Evolutionary conservation across 2,888 invertebrate genomes (phyloP).

Genomic region (Scrobipalpa atriplicella): DNA sequence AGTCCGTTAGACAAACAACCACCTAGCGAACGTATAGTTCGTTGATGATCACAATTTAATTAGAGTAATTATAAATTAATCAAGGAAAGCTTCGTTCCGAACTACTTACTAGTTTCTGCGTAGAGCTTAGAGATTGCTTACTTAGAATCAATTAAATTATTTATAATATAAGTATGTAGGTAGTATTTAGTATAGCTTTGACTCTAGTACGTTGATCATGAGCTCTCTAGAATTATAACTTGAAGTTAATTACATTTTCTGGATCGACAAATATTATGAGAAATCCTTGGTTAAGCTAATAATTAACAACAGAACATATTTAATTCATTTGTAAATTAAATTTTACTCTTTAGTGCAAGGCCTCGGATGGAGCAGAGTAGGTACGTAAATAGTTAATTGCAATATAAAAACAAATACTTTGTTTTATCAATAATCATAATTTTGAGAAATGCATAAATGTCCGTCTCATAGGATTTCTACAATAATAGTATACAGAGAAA

Average conservation of each 20-base stretch:
- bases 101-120: conserved; percentile 2
- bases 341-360: too few species aligned
- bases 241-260: neutral
- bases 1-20: conserved; percentile 19
- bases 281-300: too few species aligned
- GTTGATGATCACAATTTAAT: conserved; percentile 17
- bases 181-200: neutral
- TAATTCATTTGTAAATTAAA: too few species aligned
- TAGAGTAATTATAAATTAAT: conserved; percentile 25
- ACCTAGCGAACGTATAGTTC: neutral
- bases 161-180: neutral
- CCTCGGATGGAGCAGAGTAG: too few species aligned
- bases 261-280: neutral
- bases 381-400: too few species aligned
- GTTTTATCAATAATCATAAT: too few species aligned
- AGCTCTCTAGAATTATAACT: neutral
- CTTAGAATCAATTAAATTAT: conserved; percentile 9
- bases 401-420: too few species aligned
- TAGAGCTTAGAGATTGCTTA: conserved; percentile 11
- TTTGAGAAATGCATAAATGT: too few species aligned
- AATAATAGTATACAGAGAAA: too few species aligned
- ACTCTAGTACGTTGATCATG: neutral
- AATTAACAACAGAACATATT: too few species aligned
- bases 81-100: conserved; percentile 17
- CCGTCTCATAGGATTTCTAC: too few species aligned